Percentiles rank a stretch among this genome's conserved stretches.
These are phyloP conservation scores for Siniperca obscura DNA, from an alignment of 2,797 vertebrate genomes.

Conservation along the genomic window DNA sequence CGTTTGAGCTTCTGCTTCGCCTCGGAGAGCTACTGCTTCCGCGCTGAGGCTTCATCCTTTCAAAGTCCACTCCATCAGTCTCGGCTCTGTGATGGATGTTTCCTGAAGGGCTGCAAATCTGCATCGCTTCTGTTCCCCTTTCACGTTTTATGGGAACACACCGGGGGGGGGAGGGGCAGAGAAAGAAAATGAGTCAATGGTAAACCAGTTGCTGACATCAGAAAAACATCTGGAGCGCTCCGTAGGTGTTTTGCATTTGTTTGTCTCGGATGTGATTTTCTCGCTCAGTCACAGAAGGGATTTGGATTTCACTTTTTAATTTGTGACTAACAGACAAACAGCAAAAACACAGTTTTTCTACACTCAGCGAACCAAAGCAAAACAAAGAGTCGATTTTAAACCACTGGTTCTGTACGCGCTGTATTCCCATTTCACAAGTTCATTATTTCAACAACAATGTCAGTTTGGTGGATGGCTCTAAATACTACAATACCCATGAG, in stretches of 20 bases:
- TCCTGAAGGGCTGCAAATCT: neutral
- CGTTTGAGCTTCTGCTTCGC: constrained; percentile 31
- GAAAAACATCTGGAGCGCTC: constrained; percentile 21
- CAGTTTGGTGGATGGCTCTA: neutral
- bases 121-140: neutral
- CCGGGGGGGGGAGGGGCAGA: neutral
- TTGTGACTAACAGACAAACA: neutral
- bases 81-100: constrained; percentile 10
- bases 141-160: constrained; percentile 9
- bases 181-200: constrained; percentile 25
- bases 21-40: constrained; percentile 10
- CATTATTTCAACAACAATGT: neutral
- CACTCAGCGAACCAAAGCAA: neutral
- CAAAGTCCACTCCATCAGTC: constrained; percentile 13
- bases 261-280: constrained; percentile 15
- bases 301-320: constrained; percentile 11
- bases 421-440: neutral
- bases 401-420: neutral
- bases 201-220: constrained; percentile 19
- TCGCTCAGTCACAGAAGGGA: constrained; percentile 12
- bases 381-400: neutral
- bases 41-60: constrained; percentile 26
- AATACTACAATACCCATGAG: neutral
- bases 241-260: neutral
- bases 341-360: neutral